A percentile compares a stretch with the other conserved stretches of the same genome.
phyloP scores from a whole-genome alignment of 2,888 invertebrate species.

The Scelioninae gen. 2 region DNA sequence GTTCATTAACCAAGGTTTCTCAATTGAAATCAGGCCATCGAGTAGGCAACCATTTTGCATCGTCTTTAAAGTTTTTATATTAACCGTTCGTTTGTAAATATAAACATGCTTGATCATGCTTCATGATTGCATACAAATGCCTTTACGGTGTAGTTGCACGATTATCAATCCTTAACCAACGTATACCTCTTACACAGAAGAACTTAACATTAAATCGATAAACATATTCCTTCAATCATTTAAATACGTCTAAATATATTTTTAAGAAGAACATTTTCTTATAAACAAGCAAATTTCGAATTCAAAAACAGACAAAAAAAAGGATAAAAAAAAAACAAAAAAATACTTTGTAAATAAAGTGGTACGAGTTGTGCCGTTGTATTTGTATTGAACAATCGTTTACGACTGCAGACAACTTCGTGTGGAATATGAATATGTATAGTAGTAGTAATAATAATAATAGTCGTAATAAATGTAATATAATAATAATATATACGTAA shows the following conservation, averaged over 20 bases:
- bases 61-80: constrained; percentile 44
- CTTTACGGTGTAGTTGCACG: constrained; percentile 53
- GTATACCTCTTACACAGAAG: constrained; percentile 39
- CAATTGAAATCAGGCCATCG: constrained; percentile 55
- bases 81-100: constrained; percentile 47
- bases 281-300: constrained; percentile 20
- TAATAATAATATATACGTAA: constrained; percentile 51
- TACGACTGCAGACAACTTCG: constrained; percentile 42
- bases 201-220: constrained; percentile 47
- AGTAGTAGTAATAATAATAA: constrained; percentile 36
- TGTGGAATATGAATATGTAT: constrained; percentile 43
- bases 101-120: constrained; percentile 57
- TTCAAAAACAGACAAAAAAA: constrained; percentile 5
- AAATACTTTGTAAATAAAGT: too few relatives aligned
- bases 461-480: constrained; percentile 39
- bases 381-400: constrained; percentile 40
- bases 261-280: constrained; percentile 26
- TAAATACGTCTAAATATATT: constrained; percentile 36
- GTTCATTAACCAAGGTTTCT: constrained; percentile 49
- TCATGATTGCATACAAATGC: constrained; percentile 57
- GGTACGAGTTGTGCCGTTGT: constrained; percentile 47
- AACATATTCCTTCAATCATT: constrained; percentile 28
- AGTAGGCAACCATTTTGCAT: constrained; percentile 57
- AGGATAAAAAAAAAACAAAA: constrained; percentile 2
- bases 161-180: constrained; percentile 46